Conservation (phyloP, 2,888 invertebrate genomes). For the Rhagonycha lutea region DNA sequence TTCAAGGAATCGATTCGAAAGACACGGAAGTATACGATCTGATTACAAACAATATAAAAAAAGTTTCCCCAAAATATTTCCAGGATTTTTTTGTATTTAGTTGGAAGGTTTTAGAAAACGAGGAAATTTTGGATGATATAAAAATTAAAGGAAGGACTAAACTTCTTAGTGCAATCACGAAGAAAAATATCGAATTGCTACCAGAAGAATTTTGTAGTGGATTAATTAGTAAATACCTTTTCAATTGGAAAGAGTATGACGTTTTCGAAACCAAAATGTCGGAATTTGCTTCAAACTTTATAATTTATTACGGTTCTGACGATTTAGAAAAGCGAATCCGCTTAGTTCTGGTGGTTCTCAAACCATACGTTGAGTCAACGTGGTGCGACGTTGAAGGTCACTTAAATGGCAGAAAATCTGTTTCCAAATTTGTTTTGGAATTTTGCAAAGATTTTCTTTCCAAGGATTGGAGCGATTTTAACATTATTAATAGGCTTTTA, state of each 20-base stretch:
- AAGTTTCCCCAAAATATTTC: not conserved
- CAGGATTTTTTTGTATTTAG: not conserved
- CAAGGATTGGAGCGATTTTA: not conserved
- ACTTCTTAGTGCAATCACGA: not conserved
- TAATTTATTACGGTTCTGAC: not conserved
- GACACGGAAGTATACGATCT: constrained; percentile 4
- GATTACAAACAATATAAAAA: not conserved
- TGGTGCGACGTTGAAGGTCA: not conserved
- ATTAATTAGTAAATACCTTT: not conserved
- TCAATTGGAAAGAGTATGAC: not conserved
- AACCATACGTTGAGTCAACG: not conserved
- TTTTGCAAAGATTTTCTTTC: constrained; percentile 4
- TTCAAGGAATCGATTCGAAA: not conserved
- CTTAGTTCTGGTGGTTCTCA: not conserved
- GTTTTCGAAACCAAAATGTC: not conserved
- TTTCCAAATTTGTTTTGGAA: not conserved
- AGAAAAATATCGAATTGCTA: not conserved
- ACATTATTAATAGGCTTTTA: not conserved
- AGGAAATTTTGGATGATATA: not conserved
- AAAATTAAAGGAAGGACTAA: not conserved
- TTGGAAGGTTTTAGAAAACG: constrained; percentile 1
- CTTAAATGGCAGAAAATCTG: not conserved
- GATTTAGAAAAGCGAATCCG: not conserved
- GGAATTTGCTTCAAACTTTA: not conserved
- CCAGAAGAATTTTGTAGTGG: not conserved